These are phyloP conservation scores for Carollia perspicillata DNA, from an alignment of 2,113 vertebrate species.

Conservation along the genomic window DNA sequence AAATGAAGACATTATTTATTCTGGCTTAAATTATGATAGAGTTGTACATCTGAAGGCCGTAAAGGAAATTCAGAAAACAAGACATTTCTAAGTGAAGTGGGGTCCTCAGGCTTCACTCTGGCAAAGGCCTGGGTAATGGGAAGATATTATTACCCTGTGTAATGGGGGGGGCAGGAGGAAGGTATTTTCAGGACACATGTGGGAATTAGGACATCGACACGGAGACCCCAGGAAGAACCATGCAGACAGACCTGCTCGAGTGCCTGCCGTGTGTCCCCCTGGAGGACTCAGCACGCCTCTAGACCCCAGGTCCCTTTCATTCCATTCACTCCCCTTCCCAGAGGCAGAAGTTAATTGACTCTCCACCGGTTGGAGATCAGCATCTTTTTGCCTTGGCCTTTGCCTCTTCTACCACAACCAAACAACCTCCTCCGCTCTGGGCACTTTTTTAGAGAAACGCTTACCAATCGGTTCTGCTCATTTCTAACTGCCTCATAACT, in stretches of 20 bases:
- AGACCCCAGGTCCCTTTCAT: background rate
- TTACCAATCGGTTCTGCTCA: background rate
- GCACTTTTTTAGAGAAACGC: background rate
- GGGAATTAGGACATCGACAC: background rate
- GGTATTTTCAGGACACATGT: background rate
- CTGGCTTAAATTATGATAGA: background rate
- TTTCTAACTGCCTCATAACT: background rate
- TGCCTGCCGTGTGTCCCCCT: background rate
- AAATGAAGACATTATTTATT: background rate
- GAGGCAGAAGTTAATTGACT: background rate
- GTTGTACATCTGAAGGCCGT: background rate
- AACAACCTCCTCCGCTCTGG: background rate
- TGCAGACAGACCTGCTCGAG: background rate
- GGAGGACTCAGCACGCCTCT: background rate
- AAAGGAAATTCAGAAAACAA: background rate
- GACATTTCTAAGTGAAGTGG: background rate
- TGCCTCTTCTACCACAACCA: background rate
- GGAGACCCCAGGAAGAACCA: background rate
- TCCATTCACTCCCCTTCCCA: background rate
- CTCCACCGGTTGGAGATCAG: background rate
- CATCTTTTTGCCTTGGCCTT: background rate
- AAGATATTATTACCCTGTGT: background rate
- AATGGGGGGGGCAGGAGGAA: fast-evolving
- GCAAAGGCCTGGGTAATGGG: background rate
- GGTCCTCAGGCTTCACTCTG: background rate